Evolutionary conservation across 2,113 vertebrate genomes (phyloP).

Genomic region (Gobio gobio): DNA sequence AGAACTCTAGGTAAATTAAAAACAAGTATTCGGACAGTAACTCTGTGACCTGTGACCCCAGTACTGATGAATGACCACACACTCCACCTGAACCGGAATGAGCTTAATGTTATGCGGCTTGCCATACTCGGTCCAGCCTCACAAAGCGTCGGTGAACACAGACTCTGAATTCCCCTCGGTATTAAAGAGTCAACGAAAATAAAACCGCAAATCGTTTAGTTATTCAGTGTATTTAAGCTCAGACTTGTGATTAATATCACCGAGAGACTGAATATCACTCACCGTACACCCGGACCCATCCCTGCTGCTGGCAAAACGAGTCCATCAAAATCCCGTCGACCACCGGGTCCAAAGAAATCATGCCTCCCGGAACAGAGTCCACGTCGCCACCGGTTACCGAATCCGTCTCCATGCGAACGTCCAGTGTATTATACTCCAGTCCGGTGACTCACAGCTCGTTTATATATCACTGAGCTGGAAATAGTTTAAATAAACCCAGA

Average conservation of each 20-base stretch:
- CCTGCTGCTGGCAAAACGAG: constrained; percentile 89
- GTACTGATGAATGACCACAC: neutral
- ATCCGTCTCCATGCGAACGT: constrained; percentile 78
- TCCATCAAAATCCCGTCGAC: constrained; percentile 86
- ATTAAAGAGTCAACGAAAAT: neutral
- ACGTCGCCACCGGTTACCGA: constrained; percentile 77
- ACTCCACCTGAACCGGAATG: neutral
- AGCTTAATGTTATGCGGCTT: neutral
- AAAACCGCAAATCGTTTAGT: neutral
- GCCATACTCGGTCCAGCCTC: neutral
- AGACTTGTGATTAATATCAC: neutral
- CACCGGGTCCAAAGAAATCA: constrained; percentile 73
- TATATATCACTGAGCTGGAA: neutral
- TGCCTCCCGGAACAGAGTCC: constrained; percentile 75
- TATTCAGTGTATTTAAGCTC: neutral
- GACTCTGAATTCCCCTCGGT: neutral
- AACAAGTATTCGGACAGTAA: neutral
- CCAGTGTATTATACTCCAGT: constrained; percentile 59
- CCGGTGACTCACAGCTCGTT: constrained; percentile 24
- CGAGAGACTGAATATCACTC: constrained; percentile 60
- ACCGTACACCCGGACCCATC: constrained; percentile 92
- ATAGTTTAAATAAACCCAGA: neutral
- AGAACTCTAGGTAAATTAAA: no score
- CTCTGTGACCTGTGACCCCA: no score
- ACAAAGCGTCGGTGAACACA: neutral